Evolutionary conservation across 1,140 invertebrate species (phyloP).

Genomic region (Solenopsis invicta): DNA sequence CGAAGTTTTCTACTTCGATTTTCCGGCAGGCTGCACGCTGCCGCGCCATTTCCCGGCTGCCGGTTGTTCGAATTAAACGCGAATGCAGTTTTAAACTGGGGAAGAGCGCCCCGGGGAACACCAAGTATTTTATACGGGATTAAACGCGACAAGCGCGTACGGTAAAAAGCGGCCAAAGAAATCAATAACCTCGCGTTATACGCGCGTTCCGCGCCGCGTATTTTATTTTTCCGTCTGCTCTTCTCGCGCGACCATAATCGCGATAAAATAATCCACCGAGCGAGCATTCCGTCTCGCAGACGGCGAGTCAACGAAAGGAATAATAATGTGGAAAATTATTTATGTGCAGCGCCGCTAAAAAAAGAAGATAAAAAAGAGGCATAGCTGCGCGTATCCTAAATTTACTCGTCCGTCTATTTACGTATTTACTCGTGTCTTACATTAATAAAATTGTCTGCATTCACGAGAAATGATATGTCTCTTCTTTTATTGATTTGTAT

Average conservation of each 20-base stretch:
- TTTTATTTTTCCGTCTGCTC: conserved; percentile 47
- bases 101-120: conserved; percentile 74
- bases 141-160: conserved; percentile 76
- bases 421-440: too few species aligned
- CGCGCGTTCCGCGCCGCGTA: conserved; percentile 44
- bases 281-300: conserved; percentile 29
- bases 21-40: conserved; percentile 75
- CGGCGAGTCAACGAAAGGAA: background rate
- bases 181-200: conserved; percentile 71
- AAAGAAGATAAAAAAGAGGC: background rate
- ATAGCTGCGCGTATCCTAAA: background rate
- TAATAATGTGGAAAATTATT: conserved; percentile 33
- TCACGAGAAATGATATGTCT: too few species aligned
- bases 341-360: background rate
- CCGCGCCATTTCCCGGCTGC: conserved; percentile 75
- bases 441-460: too few species aligned
- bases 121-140: conserved; percentile 76
- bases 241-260: conserved; percentile 52
- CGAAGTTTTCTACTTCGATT: conserved; percentile 82
- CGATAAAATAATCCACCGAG: conserved; percentile 28
- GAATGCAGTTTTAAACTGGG: conserved; percentile 79
- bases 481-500: background rate
- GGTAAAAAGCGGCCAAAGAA: conserved; percentile 74
- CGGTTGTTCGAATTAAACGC: conserved; percentile 79
- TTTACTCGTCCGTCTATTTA: background rate